Evolutionary conservation across 2,888 invertebrate species (phyloP).

Genomic region (Meandrusa payeni): DNA sequence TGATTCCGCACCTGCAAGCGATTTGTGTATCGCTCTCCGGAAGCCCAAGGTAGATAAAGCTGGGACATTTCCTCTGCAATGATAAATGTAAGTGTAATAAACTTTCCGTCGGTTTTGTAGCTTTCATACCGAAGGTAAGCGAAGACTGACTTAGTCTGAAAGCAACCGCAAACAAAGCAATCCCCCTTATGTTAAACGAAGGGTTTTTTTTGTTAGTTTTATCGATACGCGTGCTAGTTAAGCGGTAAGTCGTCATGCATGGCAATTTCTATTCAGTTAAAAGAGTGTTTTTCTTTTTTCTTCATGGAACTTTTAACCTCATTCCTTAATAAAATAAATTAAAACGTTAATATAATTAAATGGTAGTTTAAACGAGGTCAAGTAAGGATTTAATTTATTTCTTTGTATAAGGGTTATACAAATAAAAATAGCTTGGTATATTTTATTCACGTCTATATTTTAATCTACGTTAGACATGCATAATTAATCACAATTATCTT

Average conservation of each 20-base stretch:
- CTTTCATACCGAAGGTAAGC: constrained; percentile 57
- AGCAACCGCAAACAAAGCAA: constrained; percentile 44
- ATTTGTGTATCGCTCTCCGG: constrained; percentile 70
- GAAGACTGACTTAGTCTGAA: constrained; percentile 52
- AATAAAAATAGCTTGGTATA: no score
- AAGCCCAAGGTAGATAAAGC: constrained; percentile 88
- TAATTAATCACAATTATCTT: no score
- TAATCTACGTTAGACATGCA: no score
- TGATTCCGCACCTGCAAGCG: constrained; percentile 68
- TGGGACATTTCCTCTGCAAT: constrained; percentile 90
- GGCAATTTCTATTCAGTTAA: constrained; percentile 13
- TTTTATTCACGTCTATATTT: no score
- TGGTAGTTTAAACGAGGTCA: no score
- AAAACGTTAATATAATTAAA: no score
- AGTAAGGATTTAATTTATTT: no score
- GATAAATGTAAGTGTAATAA: background rate
- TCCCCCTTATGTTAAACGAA: constrained; percentile 55
- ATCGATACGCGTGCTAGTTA: constrained; percentile 59
- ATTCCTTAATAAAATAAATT: no score
- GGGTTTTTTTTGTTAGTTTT: constrained; percentile 70
- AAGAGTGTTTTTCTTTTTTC: no score
- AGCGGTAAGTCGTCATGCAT: constrained; percentile 32
- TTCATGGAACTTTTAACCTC: no score
- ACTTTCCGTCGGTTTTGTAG: constrained; percentile 38
- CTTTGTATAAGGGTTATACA: no score